These are phyloP conservation scores for Yoshiicerus persimilis DNA, from an alignment of 1,140 invertebrate genomes.

Conservation along the genomic window DNA sequence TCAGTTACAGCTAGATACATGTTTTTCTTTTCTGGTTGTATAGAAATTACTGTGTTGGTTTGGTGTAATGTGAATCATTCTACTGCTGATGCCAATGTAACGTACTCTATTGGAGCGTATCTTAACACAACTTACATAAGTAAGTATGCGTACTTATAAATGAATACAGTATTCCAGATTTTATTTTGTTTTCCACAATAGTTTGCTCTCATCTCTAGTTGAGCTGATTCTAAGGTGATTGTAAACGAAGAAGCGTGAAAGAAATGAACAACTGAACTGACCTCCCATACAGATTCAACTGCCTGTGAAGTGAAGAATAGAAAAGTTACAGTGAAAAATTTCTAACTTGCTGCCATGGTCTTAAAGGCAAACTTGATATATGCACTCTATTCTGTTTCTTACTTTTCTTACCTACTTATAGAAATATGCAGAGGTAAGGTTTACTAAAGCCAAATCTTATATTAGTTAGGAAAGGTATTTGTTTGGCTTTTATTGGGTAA, in stretches of 20 bases:
- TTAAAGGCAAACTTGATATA: background rate
- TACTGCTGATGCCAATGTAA: background rate
- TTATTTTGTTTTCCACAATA: background rate
- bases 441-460: background rate
- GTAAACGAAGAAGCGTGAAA: background rate
- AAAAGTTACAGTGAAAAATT: conserved; percentile 19
- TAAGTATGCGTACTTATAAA: too few relatives aligned
- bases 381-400: background rate
- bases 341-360: background rate
- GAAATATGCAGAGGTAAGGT: too few relatives aligned
- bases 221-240: background rate
- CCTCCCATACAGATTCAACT: conserved; percentile 36
- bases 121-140: background rate
- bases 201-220: background rate
- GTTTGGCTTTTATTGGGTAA: too few relatives aligned
- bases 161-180: background rate
- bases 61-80: background rate
- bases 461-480: background rate
- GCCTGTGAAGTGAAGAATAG: conserved; percentile 35
- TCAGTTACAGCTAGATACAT: background rate
- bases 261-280: conserved; percentile 20
- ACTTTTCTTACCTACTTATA: background rate
- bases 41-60: background rate
- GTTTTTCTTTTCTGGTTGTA: background rate
- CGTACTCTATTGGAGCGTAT: background rate